Evolutionary conservation across 2,888 invertebrate species (phyloP).

Genomic region (Philhelius pedissequus): DNA sequence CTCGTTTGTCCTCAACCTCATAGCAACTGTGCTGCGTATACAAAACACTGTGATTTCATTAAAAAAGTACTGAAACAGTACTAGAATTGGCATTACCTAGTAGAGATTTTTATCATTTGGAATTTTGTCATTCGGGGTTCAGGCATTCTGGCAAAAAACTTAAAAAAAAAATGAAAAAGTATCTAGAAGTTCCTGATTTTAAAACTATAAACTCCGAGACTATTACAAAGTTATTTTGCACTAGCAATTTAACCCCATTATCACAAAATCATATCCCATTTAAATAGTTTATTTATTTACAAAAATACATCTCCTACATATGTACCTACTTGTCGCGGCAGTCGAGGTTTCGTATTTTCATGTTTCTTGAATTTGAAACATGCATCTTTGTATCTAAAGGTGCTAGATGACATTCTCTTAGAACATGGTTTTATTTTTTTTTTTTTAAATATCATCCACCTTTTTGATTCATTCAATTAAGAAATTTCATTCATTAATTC

Average conservation of each 20-base stretch:
- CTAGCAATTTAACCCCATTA: neutral
- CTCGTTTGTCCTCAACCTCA: too few relatives aligned
- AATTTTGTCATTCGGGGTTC: too few relatives aligned
- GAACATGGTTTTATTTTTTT: slow-evolving; percentile 4
- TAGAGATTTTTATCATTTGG: too few relatives aligned
- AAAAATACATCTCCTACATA: neutral
- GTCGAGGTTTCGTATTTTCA: neutral
- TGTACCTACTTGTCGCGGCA: neutral
- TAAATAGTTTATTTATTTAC: neutral
- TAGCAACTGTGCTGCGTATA: too few relatives aligned
- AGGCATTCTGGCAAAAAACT: too few relatives aligned
- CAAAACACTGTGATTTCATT: too few relatives aligned
- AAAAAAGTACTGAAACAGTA: too few relatives aligned
- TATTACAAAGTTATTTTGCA: neutral
- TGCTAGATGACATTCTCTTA: slow-evolving; percentile 18
- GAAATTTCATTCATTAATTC: slow-evolving; percentile 53
- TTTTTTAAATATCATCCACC: neutral
- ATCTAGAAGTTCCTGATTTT: too few relatives aligned
- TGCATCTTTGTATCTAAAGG: neutral
- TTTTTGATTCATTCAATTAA: slow-evolving; percentile 29
- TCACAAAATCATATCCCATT: slow-evolving; percentile 11
- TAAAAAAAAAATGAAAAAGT: too few relatives aligned
- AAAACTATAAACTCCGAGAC: neutral
- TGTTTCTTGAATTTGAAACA: slow-evolving; percentile 17
- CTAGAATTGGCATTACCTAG: too few relatives aligned